Evolutionary conservation across 1,140 invertebrate species (phyloP), one percentile per base, ranked within the genome.

Genomic region (Hirudo medicinalis): DNA sequence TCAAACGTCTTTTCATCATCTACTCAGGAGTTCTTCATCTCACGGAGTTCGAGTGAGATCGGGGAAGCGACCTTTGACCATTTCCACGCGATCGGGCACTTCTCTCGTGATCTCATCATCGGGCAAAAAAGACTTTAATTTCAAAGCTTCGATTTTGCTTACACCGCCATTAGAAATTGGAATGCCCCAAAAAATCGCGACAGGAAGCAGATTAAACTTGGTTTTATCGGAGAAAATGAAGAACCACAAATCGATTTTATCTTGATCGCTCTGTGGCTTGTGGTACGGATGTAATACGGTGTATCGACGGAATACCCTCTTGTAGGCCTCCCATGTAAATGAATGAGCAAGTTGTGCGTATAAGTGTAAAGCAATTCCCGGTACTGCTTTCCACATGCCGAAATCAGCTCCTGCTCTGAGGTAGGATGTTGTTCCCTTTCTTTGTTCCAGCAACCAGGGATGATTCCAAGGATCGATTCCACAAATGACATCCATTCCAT

Each of bases 401-500:
- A 68, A 74, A 27, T 55, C 22, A 17, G 57, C 53, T 76, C 76
- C 71, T 74, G 76, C 22, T 49, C 32, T 32, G 4, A 77, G 68
- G 71, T 73, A 76, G 11, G 57, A 54, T 29, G 69, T 36, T 13
- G 71, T 57, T 17, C 55, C 43, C 11, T 29, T 17, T 17, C 73
- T 68, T 27, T 75, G 67, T 0, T 32, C 49, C 15, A 54, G 25
- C 17, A 76, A 54, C 75, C 75, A 76, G 19, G 67, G 55, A 71
- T 77, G 76, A 4, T 71, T 72, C 73, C 75, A 75, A 43, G 74
- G 72, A 66, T 72, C 40, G 22, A 70, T 53, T 54, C 72, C 54
- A 32, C 71, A 68, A 20, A 77, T 66, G 20, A 54, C 29, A 40
- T 77, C 72, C 74, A 76, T 77, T n/a, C 76, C 76, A 60, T 75